These are phyloP conservation scores for Drosophila obscura DNA, from an alignment of 1,140 invertebrate species.

Conservation along the genomic window DNA sequence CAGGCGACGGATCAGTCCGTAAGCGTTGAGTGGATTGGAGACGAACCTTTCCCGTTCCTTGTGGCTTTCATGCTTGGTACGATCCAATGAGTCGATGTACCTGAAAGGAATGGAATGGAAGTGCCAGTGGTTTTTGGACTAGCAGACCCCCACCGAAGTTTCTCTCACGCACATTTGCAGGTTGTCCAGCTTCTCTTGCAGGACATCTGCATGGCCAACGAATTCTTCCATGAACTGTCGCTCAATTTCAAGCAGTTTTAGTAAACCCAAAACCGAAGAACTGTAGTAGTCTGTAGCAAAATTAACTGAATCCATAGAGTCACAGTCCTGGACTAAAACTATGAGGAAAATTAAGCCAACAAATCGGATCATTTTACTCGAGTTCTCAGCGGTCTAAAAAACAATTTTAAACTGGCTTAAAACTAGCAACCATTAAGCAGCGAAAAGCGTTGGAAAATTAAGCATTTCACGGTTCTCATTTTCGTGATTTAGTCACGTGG, in stretches of 20 bases:
- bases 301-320: not conserved
- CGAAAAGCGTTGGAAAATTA: not conserved
- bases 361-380: not conserved
- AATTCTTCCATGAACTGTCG: conserved; percentile 35
- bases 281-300: conserved; percentile 12
- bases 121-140: no score
- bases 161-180: conserved; percentile 33
- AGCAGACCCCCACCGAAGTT: no score
- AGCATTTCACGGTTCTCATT: conserved; percentile 22
- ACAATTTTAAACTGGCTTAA: not conserved
- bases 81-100: conserved; percentile 19
- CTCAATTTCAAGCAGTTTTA: conserved; percentile 30
- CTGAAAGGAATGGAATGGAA: not conserved
- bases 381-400: not conserved
- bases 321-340: not conserved
- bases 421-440: no score
- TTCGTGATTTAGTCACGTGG: not conserved
- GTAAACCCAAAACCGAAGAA: conserved; percentile 29
- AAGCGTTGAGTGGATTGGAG: conserved; percentile 61
- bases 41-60: conserved; percentile 85
- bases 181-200: conserved; percentile 38
- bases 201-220: conserved; percentile 7
- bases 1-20: conserved; percentile 51
- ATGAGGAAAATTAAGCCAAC: not conserved
- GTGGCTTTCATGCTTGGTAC: conserved; percentile 89